phyloP scores from a whole-genome alignment of 1,140 invertebrate species.

The Phymorhynchus buccinoides region DNA sequence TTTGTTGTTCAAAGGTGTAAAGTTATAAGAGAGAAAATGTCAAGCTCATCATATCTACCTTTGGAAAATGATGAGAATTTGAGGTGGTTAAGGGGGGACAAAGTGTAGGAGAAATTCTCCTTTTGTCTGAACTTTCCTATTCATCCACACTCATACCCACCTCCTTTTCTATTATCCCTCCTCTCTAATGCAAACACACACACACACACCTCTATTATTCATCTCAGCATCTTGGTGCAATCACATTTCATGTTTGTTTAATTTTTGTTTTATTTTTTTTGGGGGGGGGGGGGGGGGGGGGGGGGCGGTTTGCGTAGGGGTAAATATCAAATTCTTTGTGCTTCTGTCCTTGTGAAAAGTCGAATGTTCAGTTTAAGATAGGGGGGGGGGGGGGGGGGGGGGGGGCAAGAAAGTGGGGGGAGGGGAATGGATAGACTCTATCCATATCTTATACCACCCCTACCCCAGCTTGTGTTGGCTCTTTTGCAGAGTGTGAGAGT shows the following conservation, averaged over 20 bases:
- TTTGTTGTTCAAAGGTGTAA: too few relatives aligned
- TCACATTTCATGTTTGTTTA: background rate
- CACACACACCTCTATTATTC: background rate
- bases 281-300: too few relatives aligned
- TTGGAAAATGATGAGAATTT: background rate
- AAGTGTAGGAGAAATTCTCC: background rate
- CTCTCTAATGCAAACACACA: background rate
- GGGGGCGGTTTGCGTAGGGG: too few relatives aligned
- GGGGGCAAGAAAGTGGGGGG: too few relatives aligned
- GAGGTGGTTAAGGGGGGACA: background rate
- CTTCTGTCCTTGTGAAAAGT: too few relatives aligned
- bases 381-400: background rate
- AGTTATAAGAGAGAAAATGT: too few relatives aligned
- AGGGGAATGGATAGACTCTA: too few relatives aligned
- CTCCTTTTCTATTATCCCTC: background rate
- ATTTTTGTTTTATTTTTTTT: too few relatives aligned
- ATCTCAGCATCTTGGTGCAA: background rate
- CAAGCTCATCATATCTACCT: background rate
- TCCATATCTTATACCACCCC: background rate
- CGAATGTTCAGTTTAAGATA: background rate
- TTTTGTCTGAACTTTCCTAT: background rate
- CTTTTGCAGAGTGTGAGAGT: background rate
- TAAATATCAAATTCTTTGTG: background rate
- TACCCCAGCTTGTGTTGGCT: background rate
- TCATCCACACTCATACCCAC: background rate